These are phyloP conservation scores for Agrochola lota DNA, from an alignment of 2,888 invertebrate species.

Conservation along the genomic window DNA sequence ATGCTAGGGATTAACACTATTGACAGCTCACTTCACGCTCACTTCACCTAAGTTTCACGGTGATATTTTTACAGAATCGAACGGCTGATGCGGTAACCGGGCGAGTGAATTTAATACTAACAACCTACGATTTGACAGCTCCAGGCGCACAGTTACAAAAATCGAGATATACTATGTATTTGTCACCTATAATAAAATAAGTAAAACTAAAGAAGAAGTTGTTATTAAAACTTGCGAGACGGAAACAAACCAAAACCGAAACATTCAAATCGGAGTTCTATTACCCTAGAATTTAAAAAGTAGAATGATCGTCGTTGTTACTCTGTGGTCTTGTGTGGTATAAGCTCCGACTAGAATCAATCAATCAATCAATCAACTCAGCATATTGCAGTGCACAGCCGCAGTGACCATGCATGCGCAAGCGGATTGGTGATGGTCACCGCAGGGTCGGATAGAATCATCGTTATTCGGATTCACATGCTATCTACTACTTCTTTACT, in stretches of 20 bases:
- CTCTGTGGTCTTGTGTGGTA: conserved; percentile 29
- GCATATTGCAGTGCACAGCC: conserved; percentile 46
- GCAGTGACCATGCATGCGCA: conserved; percentile 38
- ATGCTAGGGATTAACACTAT: too few relatives aligned
- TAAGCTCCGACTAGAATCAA: conserved; percentile 29
- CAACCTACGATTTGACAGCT: too few relatives aligned
- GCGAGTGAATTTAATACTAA: too few relatives aligned
- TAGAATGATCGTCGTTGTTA: neutral
- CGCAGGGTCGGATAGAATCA: conserved; percentile 39
- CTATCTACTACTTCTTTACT: neutral
- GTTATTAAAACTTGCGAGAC: neutral
- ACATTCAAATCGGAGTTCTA: neutral
- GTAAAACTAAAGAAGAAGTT: neutral
- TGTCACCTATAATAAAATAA: neutral
- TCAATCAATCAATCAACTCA: conserved; percentile 57
- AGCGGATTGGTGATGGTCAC: conserved; percentile 35
- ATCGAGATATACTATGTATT: neutral
- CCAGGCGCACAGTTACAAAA: too few relatives aligned
- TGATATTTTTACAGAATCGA: too few relatives aligned
- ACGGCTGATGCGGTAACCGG: too few relatives aligned
- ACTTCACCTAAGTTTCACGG: too few relatives aligned
- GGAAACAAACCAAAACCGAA: neutral
- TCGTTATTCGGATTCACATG: conserved; percentile 21
- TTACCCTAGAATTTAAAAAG: neutral
- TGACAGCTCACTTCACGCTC: too few relatives aligned